Evolutionary conservation across 2,797 vertebrate species (phyloP), one percentile per base, ranked within the genome.

Genomic region (Cyclura pinguis): DNA sequence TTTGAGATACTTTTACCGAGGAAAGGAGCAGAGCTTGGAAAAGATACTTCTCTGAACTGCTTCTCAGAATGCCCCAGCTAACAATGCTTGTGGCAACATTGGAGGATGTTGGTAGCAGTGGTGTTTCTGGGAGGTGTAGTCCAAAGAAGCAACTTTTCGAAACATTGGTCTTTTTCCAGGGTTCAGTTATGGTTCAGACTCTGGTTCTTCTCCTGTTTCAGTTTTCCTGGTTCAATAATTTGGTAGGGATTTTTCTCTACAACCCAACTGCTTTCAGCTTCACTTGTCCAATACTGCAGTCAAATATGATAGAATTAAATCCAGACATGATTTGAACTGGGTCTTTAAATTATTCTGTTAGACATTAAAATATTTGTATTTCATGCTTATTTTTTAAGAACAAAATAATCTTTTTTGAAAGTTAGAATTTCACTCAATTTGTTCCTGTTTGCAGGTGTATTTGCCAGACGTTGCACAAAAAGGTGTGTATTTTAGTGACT

Each of bases 401-500:
- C 81, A 67, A 50, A 72, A 27, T 59, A 94, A 80, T 0, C 4
- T 50, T 50, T 2, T 16, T 55, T 88, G 42, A 32, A 57, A 4
- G 35, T 72, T 27, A 78, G 89, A 8, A 59, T 85, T 94, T 89
- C 52, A 81, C 85, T 69, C 57, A 1, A 0, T 93, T 59, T 93
- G 32, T 78, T 42, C 67, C 22, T 12, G 93, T 50, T 92, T 95
- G n/a, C 94, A 99, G 99, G 93, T 99, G 99, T 94, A 98, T 99
- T 93, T 98, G 98, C 97, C 98, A 99, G 85, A 96, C 98, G 64
- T 96, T 99, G 90, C 98, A 96, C 81, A 97, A 98, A 95, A 99
- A 99, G 95, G 96, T 98, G 85, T 98, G 97, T 67, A 97, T 99
- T 96, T 97, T 99, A 90, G 98, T 99, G 72, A 99, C 99, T 81